phyloP scores from a whole-genome alignment of 2,113 vertebrate species.

The Chitala chitala region DNA sequence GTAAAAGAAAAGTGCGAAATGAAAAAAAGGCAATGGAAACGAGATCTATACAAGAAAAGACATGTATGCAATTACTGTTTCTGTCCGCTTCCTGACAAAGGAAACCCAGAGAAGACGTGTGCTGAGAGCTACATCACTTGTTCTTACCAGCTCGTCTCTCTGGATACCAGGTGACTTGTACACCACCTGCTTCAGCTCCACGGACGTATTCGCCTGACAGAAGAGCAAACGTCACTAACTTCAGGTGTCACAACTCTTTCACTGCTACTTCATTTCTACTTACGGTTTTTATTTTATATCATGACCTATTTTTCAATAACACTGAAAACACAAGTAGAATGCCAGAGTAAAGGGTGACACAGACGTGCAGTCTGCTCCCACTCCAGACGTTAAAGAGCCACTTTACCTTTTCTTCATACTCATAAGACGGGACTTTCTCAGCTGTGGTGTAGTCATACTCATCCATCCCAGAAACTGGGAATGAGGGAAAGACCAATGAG shows the following conservation, averaged over 20 bases:
- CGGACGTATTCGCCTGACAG: conserved; percentile 67
- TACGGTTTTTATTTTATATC: too few species aligned
- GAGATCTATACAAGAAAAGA: too few species aligned
- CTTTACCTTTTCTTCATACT: conserved; percentile 70
- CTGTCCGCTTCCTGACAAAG: background rate
- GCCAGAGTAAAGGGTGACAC: too few species aligned
- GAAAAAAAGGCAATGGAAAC: too few species aligned
- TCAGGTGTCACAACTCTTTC: too few species aligned
- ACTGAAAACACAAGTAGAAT: background rate
- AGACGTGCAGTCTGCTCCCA: too few species aligned
- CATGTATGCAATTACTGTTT: background rate
- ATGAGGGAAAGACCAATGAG: conserved; percentile 19
- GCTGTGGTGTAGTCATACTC: conserved; percentile 71
- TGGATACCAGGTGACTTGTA: conserved; percentile 80
- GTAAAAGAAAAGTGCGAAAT: background rate
- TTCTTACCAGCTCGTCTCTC: conserved; percentile 67
- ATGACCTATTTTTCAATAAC: background rate
- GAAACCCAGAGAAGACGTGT: background rate
- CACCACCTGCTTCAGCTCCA: conserved; percentile 71
- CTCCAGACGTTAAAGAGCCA: too few species aligned
- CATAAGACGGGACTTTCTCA: conserved; percentile 64
- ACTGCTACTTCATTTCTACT: too few species aligned
- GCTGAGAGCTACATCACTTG: background rate
- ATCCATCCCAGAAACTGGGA: conserved; percentile 48
- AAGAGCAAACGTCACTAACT: background rate